Conservation (phyloP, 2,113 vertebrate genomes). For the Sander vitreus region DNA sequence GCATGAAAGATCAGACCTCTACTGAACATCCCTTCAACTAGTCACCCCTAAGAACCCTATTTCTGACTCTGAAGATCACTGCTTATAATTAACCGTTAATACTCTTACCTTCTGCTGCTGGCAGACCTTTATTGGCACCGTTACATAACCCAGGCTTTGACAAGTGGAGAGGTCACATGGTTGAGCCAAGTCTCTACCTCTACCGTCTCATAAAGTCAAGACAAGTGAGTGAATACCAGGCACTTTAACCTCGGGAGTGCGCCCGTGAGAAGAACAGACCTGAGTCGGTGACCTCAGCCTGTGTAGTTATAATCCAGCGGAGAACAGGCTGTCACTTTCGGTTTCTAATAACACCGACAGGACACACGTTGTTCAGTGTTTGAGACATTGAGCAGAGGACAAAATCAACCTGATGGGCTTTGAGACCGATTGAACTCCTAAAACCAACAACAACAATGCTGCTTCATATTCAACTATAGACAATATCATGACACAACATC, state of each 20-base stretch:
- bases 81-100: slow-evolving; percentile 79
- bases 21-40: slow-evolving; percentile 55
- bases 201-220: slow-evolving; percentile 5
- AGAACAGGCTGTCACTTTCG: slow-evolving; percentile 29
- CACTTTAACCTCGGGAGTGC: slow-evolving; percentile 3
- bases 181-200: neutral
- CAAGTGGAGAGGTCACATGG: slow-evolving; percentile 40
- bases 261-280: slow-evolving; percentile 35
- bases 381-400: neutral
- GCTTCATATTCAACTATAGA: neutral
- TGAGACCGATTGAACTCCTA: slow-evolving; percentile 10
- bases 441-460: neutral
- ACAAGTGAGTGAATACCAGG: slow-evolving; percentile 10
- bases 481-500: neutral
- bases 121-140: slow-evolving; percentile 17
- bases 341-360: slow-evolving; percentile 1
- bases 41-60: slow-evolving; percentile 68
- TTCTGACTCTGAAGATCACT: slow-evolving; percentile 65
- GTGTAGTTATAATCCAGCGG: slow-evolving; percentile 23
- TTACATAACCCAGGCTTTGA: slow-evolving; percentile 70
- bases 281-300: slow-evolving; percentile 26
- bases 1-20: slow-evolving; percentile 39
- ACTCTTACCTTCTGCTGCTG: slow-evolving; percentile 77
- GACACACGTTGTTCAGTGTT: neutral
- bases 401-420: slow-evolving; percentile 1